A percentile compares a stretch with the other conserved stretches of the same genome.
Evolutionary conservation across 2,797 vertebrate genomes (phyloP).

Genomic region (Dromococcyx pavoninus): DNA sequence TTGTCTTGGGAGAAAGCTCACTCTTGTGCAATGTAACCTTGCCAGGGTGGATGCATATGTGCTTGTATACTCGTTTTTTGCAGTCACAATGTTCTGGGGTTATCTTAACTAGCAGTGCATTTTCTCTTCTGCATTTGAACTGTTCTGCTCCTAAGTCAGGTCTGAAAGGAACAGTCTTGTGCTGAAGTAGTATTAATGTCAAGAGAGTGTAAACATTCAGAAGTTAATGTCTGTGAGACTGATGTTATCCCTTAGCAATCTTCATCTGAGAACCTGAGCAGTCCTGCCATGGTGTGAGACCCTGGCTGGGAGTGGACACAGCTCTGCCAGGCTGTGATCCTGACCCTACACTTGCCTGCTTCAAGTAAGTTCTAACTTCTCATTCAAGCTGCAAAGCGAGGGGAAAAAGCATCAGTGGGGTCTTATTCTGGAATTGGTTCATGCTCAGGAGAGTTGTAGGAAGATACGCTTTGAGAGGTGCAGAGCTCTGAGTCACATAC

Average conservation of each 20-base stretch:
- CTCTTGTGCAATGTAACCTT: neutral
- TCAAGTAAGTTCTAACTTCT: neutral
- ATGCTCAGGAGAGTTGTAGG: neutral
- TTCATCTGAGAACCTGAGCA: neutral
- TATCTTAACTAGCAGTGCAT: neutral
- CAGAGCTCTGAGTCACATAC: neutral
- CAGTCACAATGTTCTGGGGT: neutral
- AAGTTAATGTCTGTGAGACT: neutral
- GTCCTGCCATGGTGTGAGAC: rapidly evolving
- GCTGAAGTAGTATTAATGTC: neutral
- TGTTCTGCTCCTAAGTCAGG: neutral
- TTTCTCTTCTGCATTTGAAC: neutral
- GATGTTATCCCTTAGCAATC: neutral
- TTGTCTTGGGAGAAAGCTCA: neutral
- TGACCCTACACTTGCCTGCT: neutral
- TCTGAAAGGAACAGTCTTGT: neutral
- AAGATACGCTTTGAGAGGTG: neutral
- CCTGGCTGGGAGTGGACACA: neutral
- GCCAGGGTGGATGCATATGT: neutral
- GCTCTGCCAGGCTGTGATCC: neutral
- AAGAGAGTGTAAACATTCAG: no score
- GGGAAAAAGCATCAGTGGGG: neutral
- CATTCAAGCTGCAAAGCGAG: neutral
- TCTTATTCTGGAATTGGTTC: neutral
- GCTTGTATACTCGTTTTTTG: neutral